These are phyloP conservation scores for Archips xylosteana DNA, from an alignment of 2,888 invertebrate genomes.

Conservation along the genomic window DNA sequence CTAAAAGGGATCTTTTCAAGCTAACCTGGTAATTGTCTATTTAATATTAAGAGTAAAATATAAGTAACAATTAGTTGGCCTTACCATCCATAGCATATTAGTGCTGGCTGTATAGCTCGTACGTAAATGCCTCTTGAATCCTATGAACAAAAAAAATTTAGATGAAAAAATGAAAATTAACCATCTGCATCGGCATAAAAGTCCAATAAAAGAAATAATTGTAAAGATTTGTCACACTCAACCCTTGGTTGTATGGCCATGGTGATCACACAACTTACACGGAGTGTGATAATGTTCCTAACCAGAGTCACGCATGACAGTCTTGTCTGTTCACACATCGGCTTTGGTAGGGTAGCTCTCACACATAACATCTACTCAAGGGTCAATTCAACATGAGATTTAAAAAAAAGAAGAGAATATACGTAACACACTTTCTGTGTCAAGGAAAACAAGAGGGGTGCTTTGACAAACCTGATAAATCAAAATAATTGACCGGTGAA, in stretches of 20 bases:
- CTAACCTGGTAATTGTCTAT: too few relatives aligned
- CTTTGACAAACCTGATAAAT: too few relatives aligned
- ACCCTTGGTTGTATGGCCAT: slow-evolving; percentile 74
- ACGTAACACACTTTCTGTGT: too few relatives aligned
- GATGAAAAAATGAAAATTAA: not conserved
- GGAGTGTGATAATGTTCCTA: slow-evolving; percentile 81
- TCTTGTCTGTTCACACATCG: slow-evolving; percentile 70
- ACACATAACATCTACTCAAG: not conserved
- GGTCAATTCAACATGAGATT: not conserved
- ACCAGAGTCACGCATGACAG: slow-evolving; percentile 78
- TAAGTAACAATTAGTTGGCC: too few relatives aligned
- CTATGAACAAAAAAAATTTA: not conserved
- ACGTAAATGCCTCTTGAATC: not conserved
- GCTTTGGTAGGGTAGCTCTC: slow-evolving; percentile 79
- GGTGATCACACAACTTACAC: slow-evolving; percentile 73
- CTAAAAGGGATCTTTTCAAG: too few relatives aligned
- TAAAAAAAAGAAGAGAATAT: too few relatives aligned
- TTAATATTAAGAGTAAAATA: too few relatives aligned
- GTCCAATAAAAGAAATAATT: not conserved
- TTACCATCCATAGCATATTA: too few relatives aligned
- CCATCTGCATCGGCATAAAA: not conserved
- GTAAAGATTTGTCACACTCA: slow-evolving; percentile 71
- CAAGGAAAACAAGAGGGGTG: too few relatives aligned
- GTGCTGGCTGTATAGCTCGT: too few relatives aligned
- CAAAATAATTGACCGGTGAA: too few relatives aligned